Evolutionary conservation across 1,140 invertebrate species (phyloP).

Genomic region (Trichonephila clavipes): DNA sequence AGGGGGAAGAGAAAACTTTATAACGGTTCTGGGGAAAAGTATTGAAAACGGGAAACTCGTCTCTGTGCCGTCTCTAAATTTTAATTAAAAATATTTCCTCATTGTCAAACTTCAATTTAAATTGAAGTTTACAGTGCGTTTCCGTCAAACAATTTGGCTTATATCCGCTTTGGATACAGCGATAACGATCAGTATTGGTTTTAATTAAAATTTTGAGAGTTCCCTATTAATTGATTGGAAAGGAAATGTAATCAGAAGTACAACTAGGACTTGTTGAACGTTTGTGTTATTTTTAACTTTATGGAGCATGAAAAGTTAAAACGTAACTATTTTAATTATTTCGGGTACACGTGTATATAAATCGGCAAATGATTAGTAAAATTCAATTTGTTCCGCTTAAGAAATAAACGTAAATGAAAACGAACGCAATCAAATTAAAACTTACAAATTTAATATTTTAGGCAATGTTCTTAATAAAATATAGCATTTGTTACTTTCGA

Average conservation of each 20-base stretch:
- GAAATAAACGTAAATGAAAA: not conserved
- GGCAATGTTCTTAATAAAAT: not conserved
- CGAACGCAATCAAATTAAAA: not conserved
- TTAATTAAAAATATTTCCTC: slow-evolving; percentile 39
- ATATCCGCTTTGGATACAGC: not conserved
- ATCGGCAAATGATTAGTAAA: too few species aligned
- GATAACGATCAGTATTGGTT: slow-evolving; percentile 32
- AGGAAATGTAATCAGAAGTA: not conserved
- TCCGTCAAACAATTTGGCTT: slow-evolving; percentile 13
- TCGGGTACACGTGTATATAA: too few species aligned
- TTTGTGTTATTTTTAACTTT: not conserved
- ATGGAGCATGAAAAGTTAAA: not conserved
- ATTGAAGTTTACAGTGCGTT: slow-evolving; percentile 30
- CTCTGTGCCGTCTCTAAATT: not conserved
- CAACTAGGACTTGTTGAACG: not conserved
- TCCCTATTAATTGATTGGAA: not conserved
- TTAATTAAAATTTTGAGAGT: slow-evolving; percentile 24
- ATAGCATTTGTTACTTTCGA: too few species aligned
- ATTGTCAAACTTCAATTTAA: slow-evolving; percentile 45
- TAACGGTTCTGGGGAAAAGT: not conserved
- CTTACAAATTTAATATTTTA: not conserved
- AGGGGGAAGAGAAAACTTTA: not conserved
- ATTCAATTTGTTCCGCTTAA: not conserved
- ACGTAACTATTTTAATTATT: not conserved
- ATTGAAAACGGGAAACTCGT: slow-evolving; percentile 34